phyloP scores from a whole-genome alignment of 2,888 invertebrate species.

The Calameuta idolon region DNA sequence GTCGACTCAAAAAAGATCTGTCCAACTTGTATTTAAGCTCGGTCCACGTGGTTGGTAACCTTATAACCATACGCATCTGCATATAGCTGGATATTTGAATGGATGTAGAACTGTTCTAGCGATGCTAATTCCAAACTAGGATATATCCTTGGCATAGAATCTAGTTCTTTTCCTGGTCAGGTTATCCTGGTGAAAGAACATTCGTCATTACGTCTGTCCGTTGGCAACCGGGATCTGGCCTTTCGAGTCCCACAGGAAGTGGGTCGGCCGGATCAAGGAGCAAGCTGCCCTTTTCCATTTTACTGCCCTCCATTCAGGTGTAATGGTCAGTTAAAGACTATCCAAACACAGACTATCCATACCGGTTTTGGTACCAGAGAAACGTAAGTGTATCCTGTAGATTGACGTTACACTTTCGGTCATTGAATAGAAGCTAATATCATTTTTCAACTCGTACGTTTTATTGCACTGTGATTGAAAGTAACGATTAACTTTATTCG shows the following conservation, averaged over 20 bases:
- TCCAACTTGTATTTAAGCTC: not conserved
- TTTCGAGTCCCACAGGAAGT: conserved; percentile 61
- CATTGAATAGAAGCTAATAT: not conserved
- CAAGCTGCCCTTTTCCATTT: conserved; percentile 58
- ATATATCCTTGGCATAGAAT: not conserved
- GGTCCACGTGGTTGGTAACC: not conserved
- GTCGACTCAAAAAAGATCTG: not conserved
- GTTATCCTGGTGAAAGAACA: conserved; percentile 42
- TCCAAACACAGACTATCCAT: conserved; percentile 52
- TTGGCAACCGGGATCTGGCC: conserved; percentile 44
- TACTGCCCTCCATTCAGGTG: conserved; percentile 60
- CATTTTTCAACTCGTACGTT: not conserved
- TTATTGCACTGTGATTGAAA: not conserved
- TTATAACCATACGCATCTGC: not conserved
- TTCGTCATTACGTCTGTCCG: conserved; percentile 61
- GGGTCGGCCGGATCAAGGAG: conserved; percentile 64
- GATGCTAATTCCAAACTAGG: not conserved
- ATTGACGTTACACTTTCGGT: not conserved
- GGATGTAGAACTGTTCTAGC: not conserved
- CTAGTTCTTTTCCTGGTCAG: not conserved
- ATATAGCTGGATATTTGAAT: not conserved
- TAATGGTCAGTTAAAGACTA: conserved; percentile 66
- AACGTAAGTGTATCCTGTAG: not conserved
- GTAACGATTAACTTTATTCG: not conserved
- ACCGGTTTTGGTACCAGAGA: conserved; percentile 36